Base-by-base conservation (phyloP, 2,113 vertebrate genomes). In the Sturnira hondurensis region DNA sequence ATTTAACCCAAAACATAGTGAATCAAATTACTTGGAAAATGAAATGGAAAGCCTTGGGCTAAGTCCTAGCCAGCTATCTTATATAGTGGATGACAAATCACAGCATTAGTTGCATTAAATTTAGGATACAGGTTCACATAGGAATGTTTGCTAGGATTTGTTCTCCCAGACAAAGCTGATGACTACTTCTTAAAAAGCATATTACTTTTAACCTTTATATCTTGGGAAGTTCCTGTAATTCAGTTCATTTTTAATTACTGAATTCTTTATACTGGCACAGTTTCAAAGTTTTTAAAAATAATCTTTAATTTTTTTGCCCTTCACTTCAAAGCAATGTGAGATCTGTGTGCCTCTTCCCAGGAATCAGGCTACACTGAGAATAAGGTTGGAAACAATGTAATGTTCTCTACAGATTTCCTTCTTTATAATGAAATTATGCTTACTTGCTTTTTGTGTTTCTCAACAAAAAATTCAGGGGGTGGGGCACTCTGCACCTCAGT, bases 401-500 rank as follows among this genome's bases (percentile, higher is more conserved):
- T 19, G 1, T 61, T 94, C 73, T 81, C 67, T 74, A n/a, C 19
- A 97, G 81, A 61, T 5, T 38, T 67, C 65, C 2, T 86, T 70
- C 28, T 71, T 80, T 86, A 50, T 77, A 70, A 85, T 78, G 61
- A 93, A 89, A 45, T 10, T 58, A 85, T 50, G 14, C 31, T 85
- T 84, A 68, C 52, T 90, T 95, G 16, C 15, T 58, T 74, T 68
- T 82, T 77, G 31, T 84, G 41, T 83, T 86, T 94, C 65, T 96
- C 38, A n/a, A 71, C 81, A 76, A 43, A 28, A 45, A 65, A 24
- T 2, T 41, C 41, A 36, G 26, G 74, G 13, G 12, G n/a, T n/a
- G n/a, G n/a, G 65, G 54, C 45, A n/a, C 45, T 43, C 20, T 26
- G 43, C 3, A 24, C 4, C 26, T 81, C 1, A 13, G 31, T 70